phyloP scores from a whole-genome alignment of 2,888 invertebrate species.

The Argyresthia albistria region DNA sequence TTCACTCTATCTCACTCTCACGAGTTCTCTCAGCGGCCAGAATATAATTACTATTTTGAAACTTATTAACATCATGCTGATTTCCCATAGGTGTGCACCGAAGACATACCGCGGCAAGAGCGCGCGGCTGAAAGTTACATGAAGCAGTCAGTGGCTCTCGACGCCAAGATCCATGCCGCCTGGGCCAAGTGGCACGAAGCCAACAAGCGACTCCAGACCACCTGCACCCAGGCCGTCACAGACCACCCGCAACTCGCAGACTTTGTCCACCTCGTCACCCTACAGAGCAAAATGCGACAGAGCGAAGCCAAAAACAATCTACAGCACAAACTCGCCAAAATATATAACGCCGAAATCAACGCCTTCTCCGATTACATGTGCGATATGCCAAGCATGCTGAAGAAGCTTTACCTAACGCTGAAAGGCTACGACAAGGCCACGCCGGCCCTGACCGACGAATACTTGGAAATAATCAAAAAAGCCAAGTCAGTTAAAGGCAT shows the following conservation, averaged over 20 bases:
- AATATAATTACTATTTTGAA: neutral
- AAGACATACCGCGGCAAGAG: constrained; percentile 54
- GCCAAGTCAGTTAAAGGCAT: constrained; percentile 74
- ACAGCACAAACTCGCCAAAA: constrained; percentile 33
- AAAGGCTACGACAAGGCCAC: constrained; percentile 73
- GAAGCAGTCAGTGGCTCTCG: constrained; percentile 38
- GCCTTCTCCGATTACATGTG: constrained; percentile 59
- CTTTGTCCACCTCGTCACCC: constrained; percentile 31
- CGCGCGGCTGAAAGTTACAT: constrained; percentile 45
- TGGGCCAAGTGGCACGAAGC: constrained; percentile 44
- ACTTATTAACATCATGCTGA: neutral
- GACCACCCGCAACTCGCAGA: constrained; percentile 37
- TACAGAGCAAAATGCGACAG: constrained; percentile 41
- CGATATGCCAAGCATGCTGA: constrained; percentile 66
- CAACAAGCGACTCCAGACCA: constrained; percentile 24
- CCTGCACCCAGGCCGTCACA: constrained; percentile 32
- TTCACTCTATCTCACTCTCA: no score
- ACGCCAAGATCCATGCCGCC: constrained; percentile 34
- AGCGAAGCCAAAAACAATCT: constrained; percentile 49
- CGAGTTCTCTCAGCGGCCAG: no score
- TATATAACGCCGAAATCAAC: constrained; percentile 67
- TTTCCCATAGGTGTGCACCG: constrained; percentile 37
- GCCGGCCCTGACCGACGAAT: constrained; percentile 67
- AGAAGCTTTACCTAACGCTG: constrained; percentile 71
- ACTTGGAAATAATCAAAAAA: constrained; percentile 70